Evolutionary conservation across 2,888 invertebrate genomes (phyloP), one percentile per base, ranked within the genome.

Genomic region (Plagiodera versicolora): DNA sequence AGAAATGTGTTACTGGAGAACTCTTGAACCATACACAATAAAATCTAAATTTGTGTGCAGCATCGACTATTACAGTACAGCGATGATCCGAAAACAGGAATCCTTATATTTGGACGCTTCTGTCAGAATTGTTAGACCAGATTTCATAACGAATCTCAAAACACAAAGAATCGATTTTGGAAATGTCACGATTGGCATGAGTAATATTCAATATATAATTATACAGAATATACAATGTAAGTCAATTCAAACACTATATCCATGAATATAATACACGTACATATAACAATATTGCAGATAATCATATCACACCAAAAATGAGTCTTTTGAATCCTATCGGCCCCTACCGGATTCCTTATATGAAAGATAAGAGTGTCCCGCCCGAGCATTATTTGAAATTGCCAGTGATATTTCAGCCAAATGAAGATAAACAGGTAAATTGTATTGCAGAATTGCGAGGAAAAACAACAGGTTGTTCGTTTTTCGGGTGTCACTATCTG

Each of bases 1-100:
- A 1, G 72, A 72, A 64, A 72, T 72, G 72, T 66, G 63, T 39
- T 68, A 69, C 48, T 72, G 71, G 71, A 65, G 69, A 46, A 66
- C 48, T 54, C 44, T 72, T 49, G 45, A 70, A 50, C 67, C 71
- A 0, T 72, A 69, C 48, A 61, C 49, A 8, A 65, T 72, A 24
- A 57, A 55, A 5, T 58, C 67, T 9, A 61, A 67, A 18, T 67
- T 72, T 39, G 61, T 59, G 5, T 72, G 71, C 54, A 46, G 58
- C 17, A 56, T 72, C 8, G 59, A 56, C 8, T 72, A 72, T 50
- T 59, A 66, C 10, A 63, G 63, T 6, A 49, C 64, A 9, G n/a
- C 49, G 5, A 58, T 64, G 56, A 19, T 54, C 10, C 62, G 64
- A 55, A 64, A 60, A 6, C 52, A 56, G 10, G 70, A 71, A 46